Base-by-base conservation (phyloP, 2,797 vertebrate genomes). In the Trichosurus vulpecula region DNA sequence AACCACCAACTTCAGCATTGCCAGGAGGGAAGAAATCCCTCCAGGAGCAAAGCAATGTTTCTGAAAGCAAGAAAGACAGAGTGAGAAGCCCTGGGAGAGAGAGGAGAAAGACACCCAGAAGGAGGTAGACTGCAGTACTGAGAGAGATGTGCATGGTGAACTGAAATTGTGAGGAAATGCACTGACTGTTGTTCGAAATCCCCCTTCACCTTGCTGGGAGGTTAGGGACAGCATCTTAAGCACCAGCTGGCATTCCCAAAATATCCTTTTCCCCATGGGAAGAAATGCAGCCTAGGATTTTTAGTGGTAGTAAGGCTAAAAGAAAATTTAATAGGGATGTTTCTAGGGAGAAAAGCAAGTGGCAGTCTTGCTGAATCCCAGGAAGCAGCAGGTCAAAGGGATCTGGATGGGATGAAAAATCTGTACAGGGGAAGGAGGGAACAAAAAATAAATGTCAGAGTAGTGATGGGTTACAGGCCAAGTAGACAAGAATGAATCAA, bases 171-270 rank as follows among this genome's bases (percentile, higher is more conserved):
- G 2, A 81, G 41, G 92, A 97, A 95, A 95, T 51, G 52, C 41
- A 66, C 87, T 94, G 92, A 53, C 52, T 61, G 31, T 81, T 81
- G 92, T 52, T 74, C 13, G 54, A 25, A 27, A 92, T 89, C 96
- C 3, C 14, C 47, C 31, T 55, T 95, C 52, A 51, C 58, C 91
- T 96, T 93, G 47, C 54, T 95, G 31, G 57, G 90, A 96, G 25
- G 51, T 74, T 52, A 58, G 35, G 53, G 10, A 95, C 90, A 93
- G 12, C 16, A 91, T 94, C 57, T 95, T 95, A 93, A 93, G 92
- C 58, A 94, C 27, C 91, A 94, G 91, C 58, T 91, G 66, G 19
- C 35, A 54, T 90, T 96, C 25, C 57, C 54, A 47, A 96, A 91
- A 96, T 90, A 95, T 91, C 55, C 90, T 96, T 92, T 52, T 2